A percentile compares a stretch with the other conserved stretches of the same genome.
Conservation (phyloP, 2,113 vertebrate species). For the Tychaedon coryphoeus region DNA sequence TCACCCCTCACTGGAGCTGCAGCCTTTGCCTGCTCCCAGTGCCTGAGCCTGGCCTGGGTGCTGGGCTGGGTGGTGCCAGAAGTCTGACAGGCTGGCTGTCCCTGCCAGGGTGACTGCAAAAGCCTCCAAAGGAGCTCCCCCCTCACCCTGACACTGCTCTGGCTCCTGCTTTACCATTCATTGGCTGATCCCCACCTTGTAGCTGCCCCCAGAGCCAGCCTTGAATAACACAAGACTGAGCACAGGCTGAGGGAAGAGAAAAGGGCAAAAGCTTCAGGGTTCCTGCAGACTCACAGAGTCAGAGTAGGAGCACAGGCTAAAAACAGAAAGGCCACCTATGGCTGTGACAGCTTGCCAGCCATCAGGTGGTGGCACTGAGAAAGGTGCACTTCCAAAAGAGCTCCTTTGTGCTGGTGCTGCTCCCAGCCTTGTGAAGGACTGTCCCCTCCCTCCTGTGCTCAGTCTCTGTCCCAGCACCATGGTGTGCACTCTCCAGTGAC, state of each 20-base stretch:
- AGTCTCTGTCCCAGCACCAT: accelerated
- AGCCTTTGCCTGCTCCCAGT: background rate
- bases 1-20: background rate
- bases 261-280: background rate
- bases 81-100: background rate
- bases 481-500: background rate
- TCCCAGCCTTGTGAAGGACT: background rate
- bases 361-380: background rate
- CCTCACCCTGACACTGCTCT: background rate
- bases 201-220: background rate
- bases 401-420: background rate
- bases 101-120: background rate
- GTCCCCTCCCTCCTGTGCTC: background rate
- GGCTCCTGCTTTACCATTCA: background rate
- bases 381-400: background rate
- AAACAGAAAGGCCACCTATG: background rate
- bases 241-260: background rate
- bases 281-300: accelerated
- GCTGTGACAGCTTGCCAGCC: background rate
- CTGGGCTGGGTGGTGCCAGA: background rate
- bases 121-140: background rate
- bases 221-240: background rate
- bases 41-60: background rate
- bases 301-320: background rate
- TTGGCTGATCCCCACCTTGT: background rate